A percentile compares a stretch with the other conserved stretches of the same genome.
Conservation (phyloP, 2,113 vertebrate genomes). For the Hemiscyllium ocellatum region DNA sequence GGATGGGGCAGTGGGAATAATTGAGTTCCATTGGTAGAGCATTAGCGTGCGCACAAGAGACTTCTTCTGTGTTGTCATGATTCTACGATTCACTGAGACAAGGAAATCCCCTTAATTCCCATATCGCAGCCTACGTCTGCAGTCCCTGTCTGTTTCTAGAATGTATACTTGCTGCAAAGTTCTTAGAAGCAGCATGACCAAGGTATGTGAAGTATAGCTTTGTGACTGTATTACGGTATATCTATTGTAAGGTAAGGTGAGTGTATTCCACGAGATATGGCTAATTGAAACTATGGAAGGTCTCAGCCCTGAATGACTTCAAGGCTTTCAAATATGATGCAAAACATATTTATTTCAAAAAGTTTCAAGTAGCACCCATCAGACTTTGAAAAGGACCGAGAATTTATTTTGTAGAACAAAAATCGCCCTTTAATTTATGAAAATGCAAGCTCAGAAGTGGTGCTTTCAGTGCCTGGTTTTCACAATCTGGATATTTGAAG, state of each 20-base stretch:
- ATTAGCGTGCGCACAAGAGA: no score
- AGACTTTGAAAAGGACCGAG: background rate
- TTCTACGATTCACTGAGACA: background rate
- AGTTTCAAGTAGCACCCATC: background rate
- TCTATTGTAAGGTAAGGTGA: background rate
- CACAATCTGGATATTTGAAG: constrained; percentile 16
- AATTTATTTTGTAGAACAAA: background rate
- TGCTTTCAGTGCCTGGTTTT: background rate
- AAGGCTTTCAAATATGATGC: background rate
- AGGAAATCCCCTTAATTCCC: background rate
- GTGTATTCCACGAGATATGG: background rate
- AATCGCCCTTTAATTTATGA: background rate
- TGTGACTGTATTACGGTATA: background rate
- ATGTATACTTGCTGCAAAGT: background rate
- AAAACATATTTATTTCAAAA: background rate
- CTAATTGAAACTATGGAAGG: background rate
- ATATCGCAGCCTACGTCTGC: background rate
- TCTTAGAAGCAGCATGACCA: background rate
- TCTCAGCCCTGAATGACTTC: background rate
- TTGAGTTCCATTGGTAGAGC: no score
- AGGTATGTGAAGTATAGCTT: background rate
- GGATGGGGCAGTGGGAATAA: no score
- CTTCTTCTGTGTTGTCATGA: no score
- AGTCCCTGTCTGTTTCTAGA: background rate
- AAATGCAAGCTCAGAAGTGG: background rate